phyloP scores from a whole-genome alignment of 2,797 vertebrate genomes.

The Chiroxiphia lanceolata region DNA sequence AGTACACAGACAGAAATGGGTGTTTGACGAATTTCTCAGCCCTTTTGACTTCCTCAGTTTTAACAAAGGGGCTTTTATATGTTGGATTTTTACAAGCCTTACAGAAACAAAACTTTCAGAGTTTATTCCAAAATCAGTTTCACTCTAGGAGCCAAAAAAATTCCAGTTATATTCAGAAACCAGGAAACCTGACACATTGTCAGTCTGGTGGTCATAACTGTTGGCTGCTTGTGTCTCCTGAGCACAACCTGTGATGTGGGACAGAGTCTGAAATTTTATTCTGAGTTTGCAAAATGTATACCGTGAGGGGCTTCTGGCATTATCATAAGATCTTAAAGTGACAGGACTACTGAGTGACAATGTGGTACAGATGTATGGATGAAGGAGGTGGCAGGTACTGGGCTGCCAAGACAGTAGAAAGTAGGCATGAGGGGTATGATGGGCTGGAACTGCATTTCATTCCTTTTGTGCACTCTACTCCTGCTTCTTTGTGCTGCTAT shows the following conservation, averaged over 20 bases:
- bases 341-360: not conserved
- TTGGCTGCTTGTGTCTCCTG: not conserved
- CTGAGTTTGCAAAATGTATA: not conserved
- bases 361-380: not conserved
- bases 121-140: not conserved
- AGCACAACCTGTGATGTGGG: fast-evolving
- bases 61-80: not conserved
- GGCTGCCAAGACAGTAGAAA: not conserved
- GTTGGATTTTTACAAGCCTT: not conserved
- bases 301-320: not conserved
- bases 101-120: not conserved
- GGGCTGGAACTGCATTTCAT: not conserved
- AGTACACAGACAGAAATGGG: not conserved
- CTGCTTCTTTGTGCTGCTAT: not conserved
- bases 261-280: not conserved
- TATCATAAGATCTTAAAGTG: not conserved
- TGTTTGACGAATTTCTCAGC: conserved; percentile 3
- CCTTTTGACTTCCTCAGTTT: not conserved
- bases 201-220: not conserved
- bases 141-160: not conserved
- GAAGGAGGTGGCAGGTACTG: not conserved
- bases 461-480: not conserved
- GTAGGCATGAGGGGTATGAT: not conserved
- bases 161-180: not conserved
- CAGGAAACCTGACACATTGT: not conserved